Base-by-base conservation (phyloP, 2,888 invertebrate species). In the Rhabditoides inermis region DNA sequence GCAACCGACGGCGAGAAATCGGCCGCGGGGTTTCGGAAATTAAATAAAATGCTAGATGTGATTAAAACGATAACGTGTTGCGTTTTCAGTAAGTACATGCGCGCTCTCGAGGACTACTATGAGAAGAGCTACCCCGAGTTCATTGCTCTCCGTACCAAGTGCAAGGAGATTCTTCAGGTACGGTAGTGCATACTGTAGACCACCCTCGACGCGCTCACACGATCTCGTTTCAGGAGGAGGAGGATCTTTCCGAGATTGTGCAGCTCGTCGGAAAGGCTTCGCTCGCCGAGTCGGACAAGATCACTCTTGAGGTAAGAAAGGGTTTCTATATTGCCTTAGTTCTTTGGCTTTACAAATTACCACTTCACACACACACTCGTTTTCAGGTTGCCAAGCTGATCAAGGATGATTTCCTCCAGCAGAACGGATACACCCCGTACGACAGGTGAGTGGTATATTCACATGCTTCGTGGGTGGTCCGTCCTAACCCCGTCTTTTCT, bases 181-280 rank as follows among this genome's bases (percentile, higher is more conserved):
- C n/a, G n/a, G n/a, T n/a, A n/a, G n/a, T n/a, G n/a, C n/a, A n/a
- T n/a, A n/a, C n/a, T n/a, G n/a, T n/a, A n/a, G n/a, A n/a, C n/a
- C n/a, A n/a, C n/a, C n/a, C n/a, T n/a, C n/a, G n/a, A n/a, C n/a
- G n/a, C n/a, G n/a, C n/a, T n/a, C n/a, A n/a, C 7, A 39, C 22
- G n/a, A 12, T 20, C 40, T 45, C n/a, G 15, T 91, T 23, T 90
- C 92, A 53, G 80, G 95, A 98, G 79, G 98, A 98, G 80, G 98
- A 98, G 81, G 98, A 99, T 81, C 82, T 99, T 73, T 91, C 94
- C 0, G 98, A 99, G 85, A 99, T 99, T 80, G 98, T 99, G 73
- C 98, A 99, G 80, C 82, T 99, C 65, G 98, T 99, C 65, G 98
- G 98, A 77, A 99, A 99, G 82, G 81, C 81, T 58, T 74, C 75